Base-by-base conservation (phyloP, 1,140 invertebrate genomes). In the Cotesia vestalis region DNA sequence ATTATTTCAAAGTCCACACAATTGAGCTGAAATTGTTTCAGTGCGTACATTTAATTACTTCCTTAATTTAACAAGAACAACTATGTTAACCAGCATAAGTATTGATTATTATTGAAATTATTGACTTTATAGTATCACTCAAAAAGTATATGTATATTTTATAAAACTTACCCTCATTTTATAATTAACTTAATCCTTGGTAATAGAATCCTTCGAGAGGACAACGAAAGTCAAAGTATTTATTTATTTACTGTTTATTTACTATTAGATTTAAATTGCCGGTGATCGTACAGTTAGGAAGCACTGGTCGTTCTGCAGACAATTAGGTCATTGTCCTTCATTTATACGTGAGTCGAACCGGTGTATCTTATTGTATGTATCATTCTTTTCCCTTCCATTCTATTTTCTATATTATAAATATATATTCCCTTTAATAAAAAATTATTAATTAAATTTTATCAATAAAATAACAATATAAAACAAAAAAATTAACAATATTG, bases 251-350 rank as follows among this genome's bases (percentile, higher is more conserved):
- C 51, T 27, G 27, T 27, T 27, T 27, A 27, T 27, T 27, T 27
- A 27, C 27, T 27, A 27, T 27, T 27, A 59, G 51, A 66, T 70
- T 64, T 66, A 63, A 71, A 35, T 67, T 66, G 40, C 53, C 60
- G 66, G 53, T 74, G 77, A 80, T 80, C 79, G 80, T 76, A 68
- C 77, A 74, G 63, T 64, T 69, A 81, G 77, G 80, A 81, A 83
- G 80, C 82, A 80, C 79, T 78, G 75, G 76, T 77, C 78, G 79
- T 83, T 85, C 83, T 85, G 81, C 76, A 78, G 79, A 73, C 84
- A 85, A 85, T 84, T 85, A 84, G 84, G 84, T 85, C 84, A 85
- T 84, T 84, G 82, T 84, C 81, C 82, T 84, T 81, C 81, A 84
- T 85, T 84, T 85, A 85, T 85, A 85, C 83, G 78, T 77, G 71